These are phyloP conservation scores for Gryllus bimaculatus DNA, from an alignment of 1,140 invertebrate species.

Conservation along the genomic window DNA sequence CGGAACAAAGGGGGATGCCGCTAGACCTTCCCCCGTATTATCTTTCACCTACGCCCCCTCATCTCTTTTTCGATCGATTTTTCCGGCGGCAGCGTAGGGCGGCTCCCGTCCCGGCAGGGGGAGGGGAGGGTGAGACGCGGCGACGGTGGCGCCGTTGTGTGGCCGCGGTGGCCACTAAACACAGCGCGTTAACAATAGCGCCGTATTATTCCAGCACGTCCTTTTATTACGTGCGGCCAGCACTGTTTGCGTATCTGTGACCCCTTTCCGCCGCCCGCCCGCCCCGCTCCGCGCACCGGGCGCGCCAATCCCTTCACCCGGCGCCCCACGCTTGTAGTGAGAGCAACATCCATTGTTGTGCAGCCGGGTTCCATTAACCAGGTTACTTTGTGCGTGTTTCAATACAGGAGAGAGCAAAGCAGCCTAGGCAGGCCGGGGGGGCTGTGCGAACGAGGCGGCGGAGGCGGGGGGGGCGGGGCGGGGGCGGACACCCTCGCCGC, in stretches of 20 bases:
- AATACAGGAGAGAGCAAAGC: background rate
- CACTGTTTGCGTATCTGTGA: conserved; percentile 3
- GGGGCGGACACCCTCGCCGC: background rate
- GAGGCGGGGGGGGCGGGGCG: too few species aligned
- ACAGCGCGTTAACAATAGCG: background rate
- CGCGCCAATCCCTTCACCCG: background rate
- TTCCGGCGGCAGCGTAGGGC: background rate
- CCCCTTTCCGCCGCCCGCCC: background rate
- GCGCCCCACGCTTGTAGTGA: background rate
- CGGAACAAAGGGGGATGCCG: background rate
- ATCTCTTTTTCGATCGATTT: conserved; percentile 5
- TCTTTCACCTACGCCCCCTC: background rate
- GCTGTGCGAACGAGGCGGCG: too few species aligned
- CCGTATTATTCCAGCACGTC: background rate
- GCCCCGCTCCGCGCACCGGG: too few species aligned
- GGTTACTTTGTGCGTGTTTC: background rate
- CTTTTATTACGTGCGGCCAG: background rate
- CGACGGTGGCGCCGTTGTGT: background rate
- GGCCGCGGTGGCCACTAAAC: conserved; percentile 1
- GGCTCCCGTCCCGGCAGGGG: too few species aligned
- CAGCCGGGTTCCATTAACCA: background rate
- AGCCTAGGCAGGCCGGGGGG: background rate
- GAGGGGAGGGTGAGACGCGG: background rate
- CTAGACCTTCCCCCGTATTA: background rate
- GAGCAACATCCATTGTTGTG: background rate